Conservation (phyloP, 2,113 vertebrate genomes). For the Thomomys bottae region DNA sequence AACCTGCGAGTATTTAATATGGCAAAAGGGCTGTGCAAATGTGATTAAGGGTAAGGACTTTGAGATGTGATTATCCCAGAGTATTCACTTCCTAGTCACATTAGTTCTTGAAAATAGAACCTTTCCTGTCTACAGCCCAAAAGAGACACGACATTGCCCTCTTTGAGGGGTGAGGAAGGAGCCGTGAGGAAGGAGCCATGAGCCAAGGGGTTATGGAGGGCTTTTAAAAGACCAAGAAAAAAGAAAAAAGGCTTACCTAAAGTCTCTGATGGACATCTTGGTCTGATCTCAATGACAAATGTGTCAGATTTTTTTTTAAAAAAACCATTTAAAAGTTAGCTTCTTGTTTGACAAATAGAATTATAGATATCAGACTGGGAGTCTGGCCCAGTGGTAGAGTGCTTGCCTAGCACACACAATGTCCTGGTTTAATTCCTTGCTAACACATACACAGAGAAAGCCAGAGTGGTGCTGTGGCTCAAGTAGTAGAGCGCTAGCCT, state of each 20-base stretch:
- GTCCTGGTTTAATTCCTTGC: no score
- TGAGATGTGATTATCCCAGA: neutral
- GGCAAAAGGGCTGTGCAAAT: neutral
- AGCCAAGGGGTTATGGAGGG: neutral
- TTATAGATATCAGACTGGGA: neutral
- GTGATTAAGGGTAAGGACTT: neutral
- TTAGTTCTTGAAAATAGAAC: neutral
- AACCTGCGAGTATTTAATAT: neutral
- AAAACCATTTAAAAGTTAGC: neutral
- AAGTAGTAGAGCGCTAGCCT: no score
- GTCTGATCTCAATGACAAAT: neutral
- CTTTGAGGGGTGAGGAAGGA: neutral
- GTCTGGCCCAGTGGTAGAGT: no score
- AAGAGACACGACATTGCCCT: neutral
- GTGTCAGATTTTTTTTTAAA: neutral
- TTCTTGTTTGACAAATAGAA: neutral
- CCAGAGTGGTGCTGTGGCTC: no score
- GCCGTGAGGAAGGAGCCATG: no score
- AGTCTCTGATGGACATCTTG: neutral
- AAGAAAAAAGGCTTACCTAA: neutral
- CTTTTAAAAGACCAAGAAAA: neutral
- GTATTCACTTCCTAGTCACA: neutral
- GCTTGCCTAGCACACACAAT: no score
- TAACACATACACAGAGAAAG: no score
- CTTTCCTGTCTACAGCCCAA: neutral